Base-by-base conservation (phyloP, 1,140 invertebrate genomes). In the Kradibia gibbosae region DNA sequence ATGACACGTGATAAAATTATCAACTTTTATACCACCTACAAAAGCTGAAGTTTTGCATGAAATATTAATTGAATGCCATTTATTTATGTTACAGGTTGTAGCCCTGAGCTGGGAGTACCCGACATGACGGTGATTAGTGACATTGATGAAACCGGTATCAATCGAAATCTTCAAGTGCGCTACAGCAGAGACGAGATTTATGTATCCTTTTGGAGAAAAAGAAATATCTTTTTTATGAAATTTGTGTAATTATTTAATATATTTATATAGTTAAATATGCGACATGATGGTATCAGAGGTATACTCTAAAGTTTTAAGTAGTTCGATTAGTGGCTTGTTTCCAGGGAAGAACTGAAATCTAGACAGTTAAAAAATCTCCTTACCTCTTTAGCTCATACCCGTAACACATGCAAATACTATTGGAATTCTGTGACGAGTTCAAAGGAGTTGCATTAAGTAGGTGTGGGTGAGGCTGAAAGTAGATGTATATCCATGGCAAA, bases 51-150 rank as follows among this genome's bases (percentile, higher is more conserved):
- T n/a, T n/a, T n/a, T n/a, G n/a, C n/a, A n/a, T 48, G 45, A 10
- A 48, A 48, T 17, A 17, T 48, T 48, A 48, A 48, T 10, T 48
- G 17, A 48, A 17, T 7, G 17, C 17, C 17, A 48, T 10, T 48
- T 34, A 31, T 85, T 88, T 88, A 84, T 90, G 85, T 93, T 93
- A 48, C 90, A 94, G 93, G 92, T 85, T 91, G 91, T 60, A 91
- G 92, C 86, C 93, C 92, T 48, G 93, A 93, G 82, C 90, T 92
- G 85, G 95, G 96, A 73, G 94, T 96, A 85, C 94, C 95, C 84
- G 97, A 99, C 92, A 98, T 99, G 97, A 98, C 97, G 50, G 93
- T 96, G 84, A 97, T 99, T 91, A 96, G 96, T 79, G 95, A 98
- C 91, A 97, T 99, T 90, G 95, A 98, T 86, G 97, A 98, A 89